Percentiles rank a stretch among this genome's conserved stretches.
phyloP scores from a whole-genome alignment of 2,888 invertebrate species.

The Torymus texanus region DNA sequence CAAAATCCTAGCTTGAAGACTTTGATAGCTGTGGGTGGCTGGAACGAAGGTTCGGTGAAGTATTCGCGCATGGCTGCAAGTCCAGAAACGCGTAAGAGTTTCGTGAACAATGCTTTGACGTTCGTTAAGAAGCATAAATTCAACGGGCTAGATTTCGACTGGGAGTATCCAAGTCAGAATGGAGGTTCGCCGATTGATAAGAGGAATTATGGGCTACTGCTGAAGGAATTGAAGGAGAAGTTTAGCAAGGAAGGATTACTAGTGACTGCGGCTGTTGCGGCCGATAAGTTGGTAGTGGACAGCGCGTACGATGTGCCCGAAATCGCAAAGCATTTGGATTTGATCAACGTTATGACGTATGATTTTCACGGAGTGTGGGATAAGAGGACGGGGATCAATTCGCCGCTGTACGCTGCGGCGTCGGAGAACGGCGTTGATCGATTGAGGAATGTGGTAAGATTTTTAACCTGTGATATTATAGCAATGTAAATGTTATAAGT shows the following conservation, averaged over 20 bases:
- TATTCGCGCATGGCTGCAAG: constrained; percentile 74
- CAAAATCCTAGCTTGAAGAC: constrained; percentile 77
- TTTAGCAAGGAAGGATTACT: constrained; percentile 76
- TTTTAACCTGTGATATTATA: constrained; percentile 57
- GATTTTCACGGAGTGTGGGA: constrained; percentile 84
- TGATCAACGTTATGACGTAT: constrained; percentile 84
- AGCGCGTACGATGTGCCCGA: constrained; percentile 79
- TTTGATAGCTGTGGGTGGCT: constrained; percentile 82
- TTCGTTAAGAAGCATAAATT: constrained; percentile 79
- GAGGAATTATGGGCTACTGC: constrained; percentile 76
- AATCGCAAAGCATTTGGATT: constrained; percentile 80
- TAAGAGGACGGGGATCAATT: constrained; percentile 80
- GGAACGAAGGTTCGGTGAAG: constrained; percentile 80
- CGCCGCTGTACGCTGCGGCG: constrained; percentile 77
- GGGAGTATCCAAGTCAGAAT: constrained; percentile 83
- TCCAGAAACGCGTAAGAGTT: constrained; percentile 74
- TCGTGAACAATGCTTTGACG: constrained; percentile 78
- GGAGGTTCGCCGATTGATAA: constrained; percentile 75
- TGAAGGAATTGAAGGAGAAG: constrained; percentile 78
- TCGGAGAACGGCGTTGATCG: constrained; percentile 51
- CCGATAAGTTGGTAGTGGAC: constrained; percentile 75
- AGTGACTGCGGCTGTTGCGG: constrained; percentile 75
- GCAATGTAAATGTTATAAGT: too few relatives aligned
- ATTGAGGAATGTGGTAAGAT: background rate
- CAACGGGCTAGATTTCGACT: constrained; percentile 85